Base-by-base conservation (phyloP, 2,888 invertebrate species). In the Eulithis testata region DNA sequence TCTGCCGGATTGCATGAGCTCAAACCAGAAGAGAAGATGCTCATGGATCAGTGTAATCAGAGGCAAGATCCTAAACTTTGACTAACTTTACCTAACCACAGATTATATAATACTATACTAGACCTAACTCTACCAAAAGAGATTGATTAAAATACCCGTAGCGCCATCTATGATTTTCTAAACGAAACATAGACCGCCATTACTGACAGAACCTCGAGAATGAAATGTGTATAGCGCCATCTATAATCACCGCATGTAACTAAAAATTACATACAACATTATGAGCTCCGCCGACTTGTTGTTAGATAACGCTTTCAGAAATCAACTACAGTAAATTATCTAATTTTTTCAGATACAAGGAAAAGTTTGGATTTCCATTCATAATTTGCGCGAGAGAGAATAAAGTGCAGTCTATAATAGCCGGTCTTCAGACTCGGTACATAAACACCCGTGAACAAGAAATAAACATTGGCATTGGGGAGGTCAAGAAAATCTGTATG, bases 401-500 rank as follows among this genome's bases (percentile, higher is more conserved):
- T 74, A 95, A 95, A 80, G 86, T 94, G 9, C 84, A 90, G 57
- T 90, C 94, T 6, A 95, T 96, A 72, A 85, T 95, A 54, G 82
- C 89, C 37, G 94, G 94, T 14, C 86, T 96, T 5, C 86, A 94
- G 71, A 76, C 71, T 1, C 88, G 96, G 47, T 88, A 94, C 65
- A 82, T 91, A 50, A 95, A 95, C 78, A 83, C 88, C 0, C 79
- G 78, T 43, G 91, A 94, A 14, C 81, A 88, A 55, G 96, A 96
- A 87, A 85, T 95, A 3, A 76, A 79, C 3, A 93, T 84, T 50
- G 95, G 94, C 21, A 94, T 95, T 52, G 89, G 93, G 64, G 95
- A 96, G 89, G 95, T 96, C 0, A 95, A 95, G 81, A 96, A 96
- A 86, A 96, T 96, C 70, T 94, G 94, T 74, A 93, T 89, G 74